Evolutionary conservation across 2,113 vertebrate genomes (phyloP).

Genomic region (Malaclemys terrapin): DNA sequence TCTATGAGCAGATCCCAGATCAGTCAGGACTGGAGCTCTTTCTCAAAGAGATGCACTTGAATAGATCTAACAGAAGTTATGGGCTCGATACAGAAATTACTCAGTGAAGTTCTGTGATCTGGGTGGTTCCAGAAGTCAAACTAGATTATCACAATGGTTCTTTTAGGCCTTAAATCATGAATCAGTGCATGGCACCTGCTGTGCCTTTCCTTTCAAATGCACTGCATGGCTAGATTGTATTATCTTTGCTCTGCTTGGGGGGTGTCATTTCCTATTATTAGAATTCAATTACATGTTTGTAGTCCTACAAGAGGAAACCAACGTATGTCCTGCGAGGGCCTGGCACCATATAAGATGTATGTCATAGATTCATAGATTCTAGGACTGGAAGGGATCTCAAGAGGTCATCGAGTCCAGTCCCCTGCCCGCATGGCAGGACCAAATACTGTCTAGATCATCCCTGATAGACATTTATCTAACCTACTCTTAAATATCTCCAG

Average conservation of each 20-base stretch:
- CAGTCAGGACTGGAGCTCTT: not conserved
- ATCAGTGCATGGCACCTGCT: not conserved
- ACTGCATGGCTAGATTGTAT: not conserved
- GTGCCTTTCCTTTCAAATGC: fast-evolving
- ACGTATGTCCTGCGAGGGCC: not conserved
- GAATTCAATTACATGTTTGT: not conserved
- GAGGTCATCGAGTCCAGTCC: too few species aligned
- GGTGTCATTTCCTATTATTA: not conserved
- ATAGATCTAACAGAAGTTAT: not conserved
- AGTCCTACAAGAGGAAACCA: not conserved
- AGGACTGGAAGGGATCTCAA: too few species aligned
- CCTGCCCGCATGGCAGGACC: too few species aligned
- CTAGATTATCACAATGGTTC: not conserved
- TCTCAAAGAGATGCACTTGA: not conserved
- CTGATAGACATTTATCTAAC: too few species aligned
- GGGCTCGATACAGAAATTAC: not conserved
- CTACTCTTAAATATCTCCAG: too few species aligned
- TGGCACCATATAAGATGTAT: fast-evolving
- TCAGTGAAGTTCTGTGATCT: not conserved
- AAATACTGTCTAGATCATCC: too few species aligned
- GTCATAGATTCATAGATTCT: not conserved
- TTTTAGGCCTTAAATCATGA: not conserved
- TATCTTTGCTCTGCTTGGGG: not conserved
- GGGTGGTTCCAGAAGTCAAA: not conserved
- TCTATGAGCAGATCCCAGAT: not conserved